These are phyloP conservation scores for Halichoeres trimaculatus DNA, from an alignment of 2,113 vertebrate species.

Conservation along the genomic window DNA sequence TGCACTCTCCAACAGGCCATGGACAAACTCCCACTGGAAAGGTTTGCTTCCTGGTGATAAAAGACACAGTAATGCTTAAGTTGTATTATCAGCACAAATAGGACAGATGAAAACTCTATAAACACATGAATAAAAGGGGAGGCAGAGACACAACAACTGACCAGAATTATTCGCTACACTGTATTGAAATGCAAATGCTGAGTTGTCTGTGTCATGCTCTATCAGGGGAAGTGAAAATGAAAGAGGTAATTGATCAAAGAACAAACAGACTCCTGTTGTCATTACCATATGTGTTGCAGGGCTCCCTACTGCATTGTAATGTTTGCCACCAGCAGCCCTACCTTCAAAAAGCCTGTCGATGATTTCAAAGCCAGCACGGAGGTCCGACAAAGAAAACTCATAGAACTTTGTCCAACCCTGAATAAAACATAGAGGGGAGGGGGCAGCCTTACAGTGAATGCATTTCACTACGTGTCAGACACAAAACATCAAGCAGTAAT, in stretches of 20 bases:
- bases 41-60: conserved; percentile 81
- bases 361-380: conserved; percentile 94
- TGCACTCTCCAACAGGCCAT: conserved; percentile 93
- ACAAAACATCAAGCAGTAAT: not conserved
- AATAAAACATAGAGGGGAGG: conserved; percentile 1
- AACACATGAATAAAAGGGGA: not conserved
- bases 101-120: conserved; percentile 2
- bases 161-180: not conserved
- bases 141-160: not conserved
- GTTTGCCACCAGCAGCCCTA: conserved; percentile 68
- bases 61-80: not conserved
- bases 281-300: conserved; percentile 12
- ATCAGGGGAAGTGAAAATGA: not conserved
- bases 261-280: not conserved
- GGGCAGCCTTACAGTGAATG: not conserved
- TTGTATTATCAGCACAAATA: not conserved
- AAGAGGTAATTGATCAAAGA: conserved; percentile 29
- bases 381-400: conserved; percentile 96
- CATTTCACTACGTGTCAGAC: not conserved
- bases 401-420: conserved; percentile 99
- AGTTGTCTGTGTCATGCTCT: not conserved
- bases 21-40: conserved; percentile 95
- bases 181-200: conserved; percentile 17
- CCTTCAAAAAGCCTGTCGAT: conserved; percentile 95
- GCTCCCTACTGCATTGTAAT: not conserved